These are phyloP conservation scores for Listrodromus nycthemerus DNA, from an alignment of 2,888 invertebrate species.

Conservation along the genomic window DNA sequence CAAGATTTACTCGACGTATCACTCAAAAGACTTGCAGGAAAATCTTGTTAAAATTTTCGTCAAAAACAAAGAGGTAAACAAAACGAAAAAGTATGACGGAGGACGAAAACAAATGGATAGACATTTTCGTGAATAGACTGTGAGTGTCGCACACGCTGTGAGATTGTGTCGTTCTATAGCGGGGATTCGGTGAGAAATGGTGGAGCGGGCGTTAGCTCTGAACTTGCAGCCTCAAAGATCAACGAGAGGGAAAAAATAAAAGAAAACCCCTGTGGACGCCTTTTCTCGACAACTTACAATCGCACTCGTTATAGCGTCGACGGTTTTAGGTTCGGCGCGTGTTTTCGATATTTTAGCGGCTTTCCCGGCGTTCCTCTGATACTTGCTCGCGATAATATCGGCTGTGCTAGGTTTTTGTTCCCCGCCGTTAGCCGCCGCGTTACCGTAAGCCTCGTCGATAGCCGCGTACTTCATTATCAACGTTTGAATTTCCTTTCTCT, in stretches of 20 bases:
- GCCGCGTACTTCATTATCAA: conserved; percentile 93
- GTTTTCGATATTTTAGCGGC: conserved; percentile 65
- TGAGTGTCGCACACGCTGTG: conserved; percentile 28
- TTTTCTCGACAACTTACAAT: conserved; percentile 75
- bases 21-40: background rate
- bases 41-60: background rate
- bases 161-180: conserved; percentile 10
- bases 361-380: conserved; percentile 73
- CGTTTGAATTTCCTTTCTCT: conserved; percentile 93
- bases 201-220: background rate
- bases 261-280: conserved; percentile 46
- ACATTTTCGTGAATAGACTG: conserved; percentile 8
- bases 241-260: background rate
- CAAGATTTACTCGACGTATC: background rate
- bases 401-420: conserved; percentile 76
- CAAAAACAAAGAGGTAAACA: background rate
- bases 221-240: background rate
- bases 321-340: conserved; percentile 57
- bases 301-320: conserved; percentile 61
- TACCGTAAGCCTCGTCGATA: conserved; percentile 90
- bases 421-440: conserved; percentile 81
- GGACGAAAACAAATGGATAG: conserved; percentile 11
- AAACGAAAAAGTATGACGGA: background rate
- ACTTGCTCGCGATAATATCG: conserved; percentile 83
- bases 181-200: background rate